Evolutionary conservation across 2,113 vertebrate species (phyloP).

Genomic region (Coturnix japonica): DNA sequence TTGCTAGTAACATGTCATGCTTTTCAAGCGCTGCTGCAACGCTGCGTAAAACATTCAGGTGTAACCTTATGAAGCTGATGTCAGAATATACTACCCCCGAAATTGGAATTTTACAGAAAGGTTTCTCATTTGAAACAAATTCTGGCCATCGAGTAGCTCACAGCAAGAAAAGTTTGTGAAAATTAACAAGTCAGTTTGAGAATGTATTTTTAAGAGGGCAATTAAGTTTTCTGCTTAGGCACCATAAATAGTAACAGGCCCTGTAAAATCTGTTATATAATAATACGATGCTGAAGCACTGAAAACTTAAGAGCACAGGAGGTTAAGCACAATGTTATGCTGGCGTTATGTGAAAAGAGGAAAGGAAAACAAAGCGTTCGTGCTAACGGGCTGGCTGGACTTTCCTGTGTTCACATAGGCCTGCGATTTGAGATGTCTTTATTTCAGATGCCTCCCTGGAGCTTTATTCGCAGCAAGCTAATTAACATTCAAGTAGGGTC

Average conservation of each 20-base stretch:
- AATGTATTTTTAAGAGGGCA: conserved; percentile 50
- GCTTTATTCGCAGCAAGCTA: conserved; percentile 59
- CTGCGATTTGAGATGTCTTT: conserved; percentile 68
- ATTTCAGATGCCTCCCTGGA: conserved; percentile 60
- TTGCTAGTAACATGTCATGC: not conserved
- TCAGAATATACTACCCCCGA: not conserved
- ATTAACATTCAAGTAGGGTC: conserved; percentile 73
- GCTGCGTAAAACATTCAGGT: not conserved
- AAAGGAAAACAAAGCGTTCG: conserved; percentile 51
- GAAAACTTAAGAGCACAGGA: conserved; percentile 1
- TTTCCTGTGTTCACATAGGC: conserved; percentile 46
- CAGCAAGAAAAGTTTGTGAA: conserved; percentile 58
- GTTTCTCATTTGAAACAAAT: conserved; percentile 28
- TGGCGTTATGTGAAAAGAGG: conserved; percentile 19
- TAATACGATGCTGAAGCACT: conserved; percentile 45
- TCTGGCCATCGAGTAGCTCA: not conserved
- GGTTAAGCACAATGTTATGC: conserved; percentile 2
- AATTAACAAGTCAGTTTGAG: conserved; percentile 57
- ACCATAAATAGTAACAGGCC: conserved; percentile 57
- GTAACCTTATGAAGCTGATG: conserved; percentile 15
- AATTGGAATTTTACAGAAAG: conserved; percentile 12
- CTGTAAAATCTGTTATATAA: conserved; percentile 51
- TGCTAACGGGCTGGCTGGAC: conserved; percentile 47
- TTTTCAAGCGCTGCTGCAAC: not conserved
- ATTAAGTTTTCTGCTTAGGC: conserved; percentile 64